A percentile compares a stretch with the other conserved stretches of the same genome.
Evolutionary conservation across 2,797 vertebrate species (phyloP).

Genomic region (Rousettus madagascariensis): DNA sequence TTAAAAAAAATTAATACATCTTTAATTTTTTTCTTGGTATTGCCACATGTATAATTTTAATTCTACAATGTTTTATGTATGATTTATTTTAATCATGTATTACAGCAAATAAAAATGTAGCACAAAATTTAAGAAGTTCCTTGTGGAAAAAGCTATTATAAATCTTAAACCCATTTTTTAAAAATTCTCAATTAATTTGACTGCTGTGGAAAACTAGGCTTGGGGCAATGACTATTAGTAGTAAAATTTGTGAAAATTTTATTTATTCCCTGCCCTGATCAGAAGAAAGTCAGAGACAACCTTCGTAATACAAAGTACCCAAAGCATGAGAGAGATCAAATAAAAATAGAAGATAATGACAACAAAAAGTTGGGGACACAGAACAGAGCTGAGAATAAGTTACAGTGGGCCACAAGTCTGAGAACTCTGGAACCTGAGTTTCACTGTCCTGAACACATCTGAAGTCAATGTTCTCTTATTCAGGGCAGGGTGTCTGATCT

Average conservation of each 20-base stretch:
- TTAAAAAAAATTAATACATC: not conserved
- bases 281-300: not conserved
- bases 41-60: not conserved
- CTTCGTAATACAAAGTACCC: not conserved
- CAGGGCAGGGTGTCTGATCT: not conserved
- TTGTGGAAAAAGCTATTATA: not conserved
- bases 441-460: not conserved
- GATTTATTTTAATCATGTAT: not conserved
- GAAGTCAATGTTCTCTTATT: not conserved
- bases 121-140: not conserved
- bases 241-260: not conserved
- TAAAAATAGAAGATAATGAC: not conserved
- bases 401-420: not conserved
- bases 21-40: not conserved
- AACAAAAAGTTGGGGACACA: not conserved
- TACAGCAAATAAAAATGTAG: not conserved
- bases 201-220: not conserved
- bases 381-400: not conserved
- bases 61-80: not conserved
- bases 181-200: not conserved
- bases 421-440: not conserved
- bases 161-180: not conserved
- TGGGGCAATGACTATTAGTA: not conserved
- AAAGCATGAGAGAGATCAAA: not conserved
- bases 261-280: not conserved